These are phyloP conservation scores for Limnephilus rhombicus DNA, from an alignment of 2,888 invertebrate genomes.

Conservation along the genomic window DNA sequence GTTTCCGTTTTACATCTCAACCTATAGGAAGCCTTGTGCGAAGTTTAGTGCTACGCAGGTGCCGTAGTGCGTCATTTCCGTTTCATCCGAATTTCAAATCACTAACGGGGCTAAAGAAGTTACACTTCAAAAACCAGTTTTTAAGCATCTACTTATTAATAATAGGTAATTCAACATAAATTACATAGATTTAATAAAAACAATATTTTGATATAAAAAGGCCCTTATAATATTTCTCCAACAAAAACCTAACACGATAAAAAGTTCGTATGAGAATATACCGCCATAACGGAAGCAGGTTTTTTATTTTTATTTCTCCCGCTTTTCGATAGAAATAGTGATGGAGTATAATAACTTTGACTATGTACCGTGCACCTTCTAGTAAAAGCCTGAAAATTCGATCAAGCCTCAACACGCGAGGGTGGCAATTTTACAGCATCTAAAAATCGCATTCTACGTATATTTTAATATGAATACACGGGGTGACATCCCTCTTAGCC, in stretches of 20 bases:
- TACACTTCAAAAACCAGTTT: too few species aligned
- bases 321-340: slow-evolving; percentile 4
- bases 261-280: background rate
- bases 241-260: slow-evolving; percentile 8
- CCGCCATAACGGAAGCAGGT: background rate
- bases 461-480: background rate
- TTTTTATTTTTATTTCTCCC: background rate
- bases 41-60: too few species aligned
- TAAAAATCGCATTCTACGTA: slow-evolving; percentile 25
- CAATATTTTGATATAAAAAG: background rate
- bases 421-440: slow-evolving; percentile 19
- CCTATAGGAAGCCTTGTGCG: too few species aligned
- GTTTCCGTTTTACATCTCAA: too few species aligned
- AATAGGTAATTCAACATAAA: background rate
- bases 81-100: too few species aligned
- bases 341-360: slow-evolving; percentile 21
- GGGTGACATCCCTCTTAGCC: background rate
- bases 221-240: background rate
- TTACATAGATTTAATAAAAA: background rate
- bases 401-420: slow-evolving; percentile 17
- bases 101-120: too few species aligned
- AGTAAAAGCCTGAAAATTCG: slow-evolving; percentile 42
- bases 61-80: too few species aligned
- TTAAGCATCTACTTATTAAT: background rate
- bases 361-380: background rate